Base-by-base conservation (phyloP, 1,140 invertebrate genomes). In the fruit fly (Drosophila melanogaster) region DNA sequence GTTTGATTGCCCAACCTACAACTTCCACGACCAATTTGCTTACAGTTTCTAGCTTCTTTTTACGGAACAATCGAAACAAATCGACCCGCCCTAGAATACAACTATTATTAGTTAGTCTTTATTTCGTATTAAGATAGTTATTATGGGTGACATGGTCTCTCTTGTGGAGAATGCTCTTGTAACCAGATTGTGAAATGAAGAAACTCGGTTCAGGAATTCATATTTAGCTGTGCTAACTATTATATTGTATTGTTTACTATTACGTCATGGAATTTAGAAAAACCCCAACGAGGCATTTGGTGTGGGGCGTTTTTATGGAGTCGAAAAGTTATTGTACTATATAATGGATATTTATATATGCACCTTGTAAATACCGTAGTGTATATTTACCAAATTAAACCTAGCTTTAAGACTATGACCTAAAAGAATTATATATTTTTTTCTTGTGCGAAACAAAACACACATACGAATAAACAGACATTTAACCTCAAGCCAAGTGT, bases 141-240 rank as follows among this genome's bases (percentile, higher is more conserved):
- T 57, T 62, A 54, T 55, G 33, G 53, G 51, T 74, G 60, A 53
- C 51, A 66, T 75, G 72, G 51, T 57, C 59, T 75, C 46, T 74
- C 38, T 75, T 26, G 38, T 43, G 22, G 50, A 64, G 46, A 41
- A 33, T 41, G 35, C 37, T 49, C 33, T 24, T 55, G 49, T 37
- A 46, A 62, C 49, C 67, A 61, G 51, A 73, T 73, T 73, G 58
- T 74, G 58, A 74, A 61, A 49, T 61, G 70, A 74, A 47, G 65
- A 53, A 77, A 62, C 66, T 73, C 50, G 83, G 83, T 81, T 87
- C 79, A 89, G 84, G 84, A 89, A 87, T 83, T 66, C 51, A 72
- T 67, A 55, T 61, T 87, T 86, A 86, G 78, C 83, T 86, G 83
- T 79, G 83, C 83, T 86, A 87, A 87, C 40, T 77, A 72, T 57